These are phyloP conservation scores for Dendronephthya gigantea DNA, from an alignment of 64 coral and sea anemone genomes.

Conservation along the genomic window DNA sequence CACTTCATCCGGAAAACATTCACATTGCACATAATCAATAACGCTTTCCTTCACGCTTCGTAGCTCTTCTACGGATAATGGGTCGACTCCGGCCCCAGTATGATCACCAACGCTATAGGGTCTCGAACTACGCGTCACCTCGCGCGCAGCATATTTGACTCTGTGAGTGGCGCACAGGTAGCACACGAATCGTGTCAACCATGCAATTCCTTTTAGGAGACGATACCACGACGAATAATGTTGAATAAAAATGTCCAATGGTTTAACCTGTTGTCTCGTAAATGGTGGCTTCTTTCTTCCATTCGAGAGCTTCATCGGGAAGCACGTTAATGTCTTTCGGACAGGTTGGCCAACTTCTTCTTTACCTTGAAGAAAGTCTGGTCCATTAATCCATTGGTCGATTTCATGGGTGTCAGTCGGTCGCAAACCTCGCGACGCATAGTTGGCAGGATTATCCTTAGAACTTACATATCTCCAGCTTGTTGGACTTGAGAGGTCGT, in stretches of 20 bases:
- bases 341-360: conserved; percentile 7
- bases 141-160: not conserved
- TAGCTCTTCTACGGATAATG: not conserved
- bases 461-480: conserved; percentile 27
- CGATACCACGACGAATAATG: not conserved
- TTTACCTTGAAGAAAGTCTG: not conserved
- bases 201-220: not conserved
- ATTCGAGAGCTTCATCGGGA: conserved; percentile 4
- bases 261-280: not conserved
- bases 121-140: not conserved
- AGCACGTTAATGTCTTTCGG: conserved; percentile 1
- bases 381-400: conserved; percentile 19
- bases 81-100: not conserved
- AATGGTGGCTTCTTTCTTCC: not conserved
- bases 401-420: not conserved
- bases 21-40: conserved; percentile 5
- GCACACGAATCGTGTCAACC: not conserved
- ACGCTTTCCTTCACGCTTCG: not conserved
- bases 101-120: not conserved
- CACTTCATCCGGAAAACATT: not conserved
- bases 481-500: conserved; percentile 18
- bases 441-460: conserved; percentile 25
- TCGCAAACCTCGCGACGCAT: conserved; percentile 22
- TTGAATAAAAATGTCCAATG: not conserved
- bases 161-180: not conserved